Percentiles rank a stretch among this genome's conserved stretches.
phyloP scores from a whole-genome alignment of 1,140 invertebrate species.

The Magallana angulata region DNA sequence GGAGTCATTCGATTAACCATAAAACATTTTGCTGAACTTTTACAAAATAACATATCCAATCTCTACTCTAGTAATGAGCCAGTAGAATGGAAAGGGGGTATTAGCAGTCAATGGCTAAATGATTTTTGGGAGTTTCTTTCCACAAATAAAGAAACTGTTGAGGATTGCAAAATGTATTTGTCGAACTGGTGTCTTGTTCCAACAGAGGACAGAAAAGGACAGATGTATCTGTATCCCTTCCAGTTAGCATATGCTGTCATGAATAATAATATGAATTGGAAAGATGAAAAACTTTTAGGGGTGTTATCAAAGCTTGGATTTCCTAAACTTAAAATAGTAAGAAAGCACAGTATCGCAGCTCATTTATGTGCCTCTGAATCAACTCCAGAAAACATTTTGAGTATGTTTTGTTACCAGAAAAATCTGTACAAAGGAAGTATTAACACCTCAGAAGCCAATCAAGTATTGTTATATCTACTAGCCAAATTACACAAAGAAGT shows the following conservation, averaged over 20 bases:
- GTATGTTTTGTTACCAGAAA: background rate
- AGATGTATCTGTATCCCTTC: background rate
- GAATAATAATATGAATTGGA: background rate
- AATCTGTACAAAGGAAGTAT: background rate
- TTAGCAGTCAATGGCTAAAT: background rate
- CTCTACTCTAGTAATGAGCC: background rate
- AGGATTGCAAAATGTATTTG: background rate
- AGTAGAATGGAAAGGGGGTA: background rate
- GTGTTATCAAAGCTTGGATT: background rate
- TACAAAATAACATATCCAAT: background rate
- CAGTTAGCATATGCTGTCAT: background rate
- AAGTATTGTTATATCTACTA: background rate
- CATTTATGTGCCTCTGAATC: background rate
- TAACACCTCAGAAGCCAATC: background rate
- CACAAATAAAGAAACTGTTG: background rate
- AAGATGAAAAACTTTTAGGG: background rate
- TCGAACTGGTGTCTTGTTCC: conserved; percentile 8
- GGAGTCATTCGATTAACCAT: background rate
- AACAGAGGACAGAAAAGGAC: background rate
- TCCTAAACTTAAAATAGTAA: background rate
- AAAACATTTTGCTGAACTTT: background rate
- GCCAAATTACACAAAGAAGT: background rate
- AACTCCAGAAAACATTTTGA: background rate
- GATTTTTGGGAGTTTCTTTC: background rate
- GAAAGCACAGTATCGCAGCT: background rate